Base-by-base conservation (phyloP, 1,140 invertebrate species). In the Platorchestia sp. region DNA sequence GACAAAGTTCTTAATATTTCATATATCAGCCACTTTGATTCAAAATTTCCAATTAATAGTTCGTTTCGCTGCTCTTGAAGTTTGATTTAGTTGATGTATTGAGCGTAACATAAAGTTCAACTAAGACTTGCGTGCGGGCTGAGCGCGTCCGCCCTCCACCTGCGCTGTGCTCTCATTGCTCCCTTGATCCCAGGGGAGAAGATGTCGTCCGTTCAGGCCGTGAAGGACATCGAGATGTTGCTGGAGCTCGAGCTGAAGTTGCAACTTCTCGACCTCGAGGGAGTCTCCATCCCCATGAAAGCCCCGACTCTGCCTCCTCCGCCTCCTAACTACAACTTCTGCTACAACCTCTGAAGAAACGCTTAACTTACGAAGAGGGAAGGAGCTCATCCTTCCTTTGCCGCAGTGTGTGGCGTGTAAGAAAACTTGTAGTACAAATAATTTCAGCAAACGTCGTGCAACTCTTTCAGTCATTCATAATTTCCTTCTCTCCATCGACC, bases 231-330 rank as follows among this genome's bases (percentile, higher is more conserved):
- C 96, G 99, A 99, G 96, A 99, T 98, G 53, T 97, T 99, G 93
- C 97, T 99, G 1, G 98, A 98, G 10, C 99, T 99, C 99, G 99
- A 99, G 97, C 99, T 99, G 41, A 99, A 99, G 97, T 97, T 99
- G 45, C 97, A 99, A 95, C 97, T 99, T 86, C 97, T 99, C 44
- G 99, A 99, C 97, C 98, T 99, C 0, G 99, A 99, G 97, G 99
- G 99, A 27, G 98, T 99, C 93, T 98, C 98, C 96, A 99, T 99
- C 97, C 99, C 99, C 16, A 98, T 99, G 97, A 98, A 99, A 97
- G 98, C 99, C 43, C 99, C 99, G 42, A 97, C 98, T 45, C 98
- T 99, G 96, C 99, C 99, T 6, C 98, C 98, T 96, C 98, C 98
- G 97, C 99, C 99, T 75, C 97, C 98, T 95, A 98, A 99, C 97